These are phyloP conservation scores for Rissa tridactyla DNA, from an alignment of 2,113 vertebrate genomes.

Conservation along the genomic window DNA sequence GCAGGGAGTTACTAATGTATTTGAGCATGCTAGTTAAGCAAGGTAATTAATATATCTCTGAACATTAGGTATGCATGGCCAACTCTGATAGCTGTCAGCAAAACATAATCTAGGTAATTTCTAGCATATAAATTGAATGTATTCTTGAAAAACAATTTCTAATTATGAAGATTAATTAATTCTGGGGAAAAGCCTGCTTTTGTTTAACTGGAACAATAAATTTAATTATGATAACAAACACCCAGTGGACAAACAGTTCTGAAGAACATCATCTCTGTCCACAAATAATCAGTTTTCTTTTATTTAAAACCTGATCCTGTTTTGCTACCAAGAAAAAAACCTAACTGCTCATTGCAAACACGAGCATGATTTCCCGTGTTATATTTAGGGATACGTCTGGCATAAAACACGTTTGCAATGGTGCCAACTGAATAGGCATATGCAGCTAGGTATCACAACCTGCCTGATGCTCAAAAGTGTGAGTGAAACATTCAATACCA, in stretches of 20 bases:
- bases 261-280: slow-evolving; percentile 7
- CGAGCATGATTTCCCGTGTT: neutral
- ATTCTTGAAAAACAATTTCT: slow-evolving; percentile 52
- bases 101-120: slow-evolving; percentile 51
- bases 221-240: slow-evolving; percentile 49
- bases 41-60: slow-evolving; percentile 66
- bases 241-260: slow-evolving; percentile 27
- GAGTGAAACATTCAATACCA: neutral
- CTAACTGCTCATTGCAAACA: neutral
- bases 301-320: slow-evolving; percentile 2
- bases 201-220: slow-evolving; percentile 49
- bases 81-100: slow-evolving; percentile 51
- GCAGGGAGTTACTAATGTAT: slow-evolving; percentile 43
- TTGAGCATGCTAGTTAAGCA: slow-evolving; percentile 41
- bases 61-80: slow-evolving; percentile 55
- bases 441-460: neutral
- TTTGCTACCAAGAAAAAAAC: neutral
- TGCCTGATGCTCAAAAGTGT: neutral
- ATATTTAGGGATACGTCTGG: neutral
- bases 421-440: neutral
- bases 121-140: slow-evolving; percentile 37
- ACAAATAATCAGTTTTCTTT: slow-evolving; percentile 24
- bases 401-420: neutral
- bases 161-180: slow-evolving; percentile 50
- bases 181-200: slow-evolving; percentile 37